A percentile compares a stretch with the other conserved stretches of the same genome.
phyloP scores from a whole-genome alignment of 30 jellyfish, hydroid and myxozoan species.

The Turritopsis rubra region DNA sequence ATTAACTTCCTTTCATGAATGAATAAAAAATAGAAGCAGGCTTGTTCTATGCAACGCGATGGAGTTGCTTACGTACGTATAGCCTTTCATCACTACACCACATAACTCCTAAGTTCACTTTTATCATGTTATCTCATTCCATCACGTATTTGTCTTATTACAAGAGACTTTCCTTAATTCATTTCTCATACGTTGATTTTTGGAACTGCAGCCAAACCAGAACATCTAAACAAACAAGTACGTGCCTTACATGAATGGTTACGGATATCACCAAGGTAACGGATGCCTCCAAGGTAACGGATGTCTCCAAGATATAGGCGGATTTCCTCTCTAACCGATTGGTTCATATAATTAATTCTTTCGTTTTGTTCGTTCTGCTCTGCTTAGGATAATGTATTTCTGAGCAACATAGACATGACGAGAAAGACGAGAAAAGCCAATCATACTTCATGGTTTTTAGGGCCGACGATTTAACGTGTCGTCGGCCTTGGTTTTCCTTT shows the following conservation, averaged over 20 bases:
- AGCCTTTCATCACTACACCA: too few relatives aligned
- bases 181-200: background rate
- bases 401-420: too few relatives aligned
- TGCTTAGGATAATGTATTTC: background rate
- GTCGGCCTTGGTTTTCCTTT: too few relatives aligned
- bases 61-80: too few relatives aligned
- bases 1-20: background rate
- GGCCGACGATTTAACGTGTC: too few relatives aligned
- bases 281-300: too few relatives aligned
- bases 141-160: background rate
- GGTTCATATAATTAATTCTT: background rate
- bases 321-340: background rate
- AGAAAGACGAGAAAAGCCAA: too few relatives aligned
- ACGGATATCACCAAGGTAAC: background rate
- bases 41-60: too few relatives aligned
- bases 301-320: too few relatives aligned
- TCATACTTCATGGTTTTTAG: too few relatives aligned
- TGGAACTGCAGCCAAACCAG: background rate
- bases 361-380: constrained; percentile 10
- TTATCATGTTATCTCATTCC: background rate
- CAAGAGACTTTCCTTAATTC: background rate
- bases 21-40: too few relatives aligned
- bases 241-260: background rate
- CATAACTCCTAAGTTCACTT: too few relatives aligned
- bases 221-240: background rate